A percentile compares a stretch with the other conserved stretches of the same genome.
Evolutionary conservation across 2,797 vertebrate genomes (phyloP).

Genomic region (Pipistrellus nathusii): DNA sequence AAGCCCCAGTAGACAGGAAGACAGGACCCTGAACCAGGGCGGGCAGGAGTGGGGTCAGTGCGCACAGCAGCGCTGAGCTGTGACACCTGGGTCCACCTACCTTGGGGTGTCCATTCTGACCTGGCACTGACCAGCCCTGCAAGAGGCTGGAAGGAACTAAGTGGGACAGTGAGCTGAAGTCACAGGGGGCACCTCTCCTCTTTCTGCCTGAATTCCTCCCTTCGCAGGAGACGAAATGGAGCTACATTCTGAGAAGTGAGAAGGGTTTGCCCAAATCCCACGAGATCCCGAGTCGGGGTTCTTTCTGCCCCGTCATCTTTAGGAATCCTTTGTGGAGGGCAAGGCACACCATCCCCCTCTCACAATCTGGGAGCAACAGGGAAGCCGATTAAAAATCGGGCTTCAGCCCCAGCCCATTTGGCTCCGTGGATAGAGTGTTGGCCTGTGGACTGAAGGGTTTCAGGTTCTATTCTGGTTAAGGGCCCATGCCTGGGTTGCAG

Average conservation of each 20-base stretch:
- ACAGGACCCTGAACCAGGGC: accelerated
- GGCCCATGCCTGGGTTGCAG: too few species aligned
- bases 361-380: not conserved
- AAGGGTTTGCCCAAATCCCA: not conserved
- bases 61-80: accelerated
- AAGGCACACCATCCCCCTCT: not conserved
- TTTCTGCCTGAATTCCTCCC: not conserved
- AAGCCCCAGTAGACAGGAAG: not conserved
- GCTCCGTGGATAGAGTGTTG: too few species aligned
- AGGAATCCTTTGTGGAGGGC: accelerated
- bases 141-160: not conserved
- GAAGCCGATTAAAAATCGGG: not conserved
- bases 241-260: too few species aligned
- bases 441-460: too few species aligned
- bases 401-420: not conserved
- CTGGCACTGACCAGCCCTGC: not conserved
- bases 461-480: too few species aligned
- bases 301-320: accelerated
- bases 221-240: not conserved
- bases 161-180: not conserved
- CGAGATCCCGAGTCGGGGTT: accelerated
- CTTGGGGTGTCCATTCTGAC: too few species aligned
- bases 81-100: not conserved
- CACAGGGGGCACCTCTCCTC: accelerated
- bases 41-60: not conserved